Base-by-base conservation (phyloP, 2,113 vertebrate species). In the Leucosticte australis region DNA sequence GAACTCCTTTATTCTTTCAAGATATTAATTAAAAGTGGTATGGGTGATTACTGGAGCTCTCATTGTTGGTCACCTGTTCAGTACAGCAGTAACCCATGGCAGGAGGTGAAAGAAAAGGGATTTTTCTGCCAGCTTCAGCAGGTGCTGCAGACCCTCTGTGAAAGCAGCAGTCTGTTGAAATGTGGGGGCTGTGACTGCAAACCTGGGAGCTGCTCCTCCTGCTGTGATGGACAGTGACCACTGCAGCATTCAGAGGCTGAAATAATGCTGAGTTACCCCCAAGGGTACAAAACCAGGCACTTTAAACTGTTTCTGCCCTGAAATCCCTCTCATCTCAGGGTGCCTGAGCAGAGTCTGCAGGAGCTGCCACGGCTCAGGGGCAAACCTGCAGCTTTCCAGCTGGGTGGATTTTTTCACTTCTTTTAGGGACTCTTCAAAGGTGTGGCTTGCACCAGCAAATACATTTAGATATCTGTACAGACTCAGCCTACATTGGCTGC, bases 331-430 rank as follows among this genome's bases (percentile, higher is more conserved):
- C 1, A 0, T 6, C 33, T 23, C 31, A 8, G 18, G 44, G 5
- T 21, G 21, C 57, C 28, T 24, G 59, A 69, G 62, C 87, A 47
- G 65, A 9, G 1, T n/a, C 27, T 75, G 74, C 42, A 47, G 69
- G 60, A 78, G 46, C 56, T 78, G 68, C 56, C 1, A 0, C 53
- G 53, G 11, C 11, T 35, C 55, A 11, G 4, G 41, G n/a, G 59
- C 76, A 67, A 28, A 27, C 47, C 50, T 81, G 75, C 50, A n/a
- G 68, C 77, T 52, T 63, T 75, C 60, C 52, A 56, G 56, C 28
- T 22, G 0, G 0, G 7, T 2, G 42, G 14, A 4, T 18, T 30
- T 57, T 81, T 35, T 41, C n/a, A 4, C 65, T 41, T 0, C 18
- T 83, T 74, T 20, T 9, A 16, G 46, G 31, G 31, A 4, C 37